phyloP scores from a whole-genome alignment of 2,113 vertebrate species.

The Poicephalus gulielmi region DNA sequence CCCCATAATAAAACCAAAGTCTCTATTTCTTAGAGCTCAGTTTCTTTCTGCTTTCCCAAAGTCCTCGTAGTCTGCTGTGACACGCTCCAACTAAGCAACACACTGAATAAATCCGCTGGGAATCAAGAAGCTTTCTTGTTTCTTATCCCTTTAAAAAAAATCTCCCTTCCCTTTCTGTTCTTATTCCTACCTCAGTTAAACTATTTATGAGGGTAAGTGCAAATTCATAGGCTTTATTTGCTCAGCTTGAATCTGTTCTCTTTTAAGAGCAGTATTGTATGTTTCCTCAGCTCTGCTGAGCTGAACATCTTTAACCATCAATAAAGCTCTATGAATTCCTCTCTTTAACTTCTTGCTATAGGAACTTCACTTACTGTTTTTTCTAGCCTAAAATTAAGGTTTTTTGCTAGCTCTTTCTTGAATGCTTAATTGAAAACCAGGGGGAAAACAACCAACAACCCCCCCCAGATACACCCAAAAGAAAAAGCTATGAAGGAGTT shows the following conservation, averaged over 20 bases:
- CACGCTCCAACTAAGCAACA: background rate
- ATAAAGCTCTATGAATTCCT: background rate
- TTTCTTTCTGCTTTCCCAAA: background rate
- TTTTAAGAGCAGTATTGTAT: background rate
- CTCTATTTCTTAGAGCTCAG: background rate
- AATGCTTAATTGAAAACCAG: background rate
- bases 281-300: background rate
- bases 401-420: background rate
- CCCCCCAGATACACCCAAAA: background rate
- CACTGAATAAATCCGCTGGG: background rate
- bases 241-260: background rate
- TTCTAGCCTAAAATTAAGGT: background rate
- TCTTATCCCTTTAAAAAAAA: background rate
- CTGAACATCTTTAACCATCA: background rate
- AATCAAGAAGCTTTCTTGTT: background rate
- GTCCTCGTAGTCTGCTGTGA: fast-evolving
- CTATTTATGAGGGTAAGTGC: background rate
- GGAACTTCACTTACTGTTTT: background rate
- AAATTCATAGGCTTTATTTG: background rate
- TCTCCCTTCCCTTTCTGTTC: background rate
- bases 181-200: background rate
- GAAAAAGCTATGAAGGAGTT: background rate
- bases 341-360: background rate
- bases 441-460: no score
- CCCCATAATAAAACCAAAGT: background rate